Conservation (phyloP, 2,888 invertebrate genomes). For the Cordilura impudica region DNA sequence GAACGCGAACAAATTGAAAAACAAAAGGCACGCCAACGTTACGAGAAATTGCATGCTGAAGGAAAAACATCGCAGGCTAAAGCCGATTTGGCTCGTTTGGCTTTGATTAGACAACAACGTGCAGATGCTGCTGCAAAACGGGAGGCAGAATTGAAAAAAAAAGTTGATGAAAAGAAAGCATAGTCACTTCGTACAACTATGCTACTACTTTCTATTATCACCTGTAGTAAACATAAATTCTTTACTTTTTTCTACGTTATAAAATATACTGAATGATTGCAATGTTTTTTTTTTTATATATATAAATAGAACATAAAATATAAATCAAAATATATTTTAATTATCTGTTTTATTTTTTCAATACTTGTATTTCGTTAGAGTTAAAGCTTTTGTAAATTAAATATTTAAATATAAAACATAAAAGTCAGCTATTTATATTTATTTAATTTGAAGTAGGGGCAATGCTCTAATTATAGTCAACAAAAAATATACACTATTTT, state of each 20-base stretch:
- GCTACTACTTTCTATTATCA: conserved; percentile 12
- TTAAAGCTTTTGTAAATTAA: too few relatives aligned
- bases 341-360: conserved; percentile 9
- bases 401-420: too few relatives aligned
- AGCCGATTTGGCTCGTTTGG: conserved; percentile 94
- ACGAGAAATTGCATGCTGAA: conserved; percentile 94
- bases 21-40: conserved; percentile 92
- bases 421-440: too few relatives aligned
- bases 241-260: conserved; percentile 39
- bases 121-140: conserved; percentile 96
- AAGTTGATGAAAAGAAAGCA: conserved; percentile 81
- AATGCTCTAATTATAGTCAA: too few relatives aligned
- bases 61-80: conserved; percentile 98
- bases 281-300: conserved; percentile 52
- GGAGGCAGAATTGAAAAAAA: conserved; percentile 86
- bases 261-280: conserved; percentile 40
- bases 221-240: conserved; percentile 22
- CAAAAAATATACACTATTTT: too few relatives aligned
- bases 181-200: conserved; percentile 12
- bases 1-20: conserved; percentile 94
- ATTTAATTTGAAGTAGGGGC: too few relatives aligned
- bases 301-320: conserved; percentile 17
- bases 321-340: conserved; percentile 17
- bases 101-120: conserved; percentile 95
- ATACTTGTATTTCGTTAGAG: conserved; percentile 56